A percentile compares a stretch with the other conserved stretches of the same genome.
These are phyloP conservation scores for Diabrotica virgifera DNA, from an alignment of 1,140 invertebrate genomes.

Conservation along the genomic window DNA sequence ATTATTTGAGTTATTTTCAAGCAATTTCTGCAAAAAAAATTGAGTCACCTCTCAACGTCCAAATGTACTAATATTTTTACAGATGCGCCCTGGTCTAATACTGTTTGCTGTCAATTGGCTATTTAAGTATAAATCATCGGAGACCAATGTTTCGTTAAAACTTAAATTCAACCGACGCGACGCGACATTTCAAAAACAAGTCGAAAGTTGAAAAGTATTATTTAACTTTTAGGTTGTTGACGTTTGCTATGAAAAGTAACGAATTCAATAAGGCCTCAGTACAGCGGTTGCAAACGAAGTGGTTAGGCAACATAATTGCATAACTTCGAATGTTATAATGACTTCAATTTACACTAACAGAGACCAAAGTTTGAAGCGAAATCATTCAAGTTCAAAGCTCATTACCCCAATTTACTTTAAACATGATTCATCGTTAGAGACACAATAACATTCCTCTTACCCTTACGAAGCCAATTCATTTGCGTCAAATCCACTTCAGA, in stretches of 20 bases:
- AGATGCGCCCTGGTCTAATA: no score
- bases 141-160: no score
- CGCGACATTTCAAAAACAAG: no score
- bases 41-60: no score
- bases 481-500: constrained; percentile 19
- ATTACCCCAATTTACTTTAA: constrained; percentile 45
- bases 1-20: no score
- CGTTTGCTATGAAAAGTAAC: neutral
- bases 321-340: constrained; percentile 18
- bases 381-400: constrained; percentile 37
- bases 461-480: constrained; percentile 44
- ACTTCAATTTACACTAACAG: constrained; percentile 21
- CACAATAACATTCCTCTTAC: constrained; percentile 35
- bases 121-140: no score
- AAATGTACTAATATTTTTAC: no score
- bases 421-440: constrained; percentile 44
- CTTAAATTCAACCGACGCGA: no score
- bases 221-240: neutral
- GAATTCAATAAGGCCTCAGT: neutral
- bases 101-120: no score
- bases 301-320: constrained; percentile 18
- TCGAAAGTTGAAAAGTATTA: no score
- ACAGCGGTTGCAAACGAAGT: neutral
- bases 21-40: no score
- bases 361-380: constrained; percentile 20